Conservation (phyloP, 2,888 invertebrate genomes). For the Pristionchus arcanus region DNA sequence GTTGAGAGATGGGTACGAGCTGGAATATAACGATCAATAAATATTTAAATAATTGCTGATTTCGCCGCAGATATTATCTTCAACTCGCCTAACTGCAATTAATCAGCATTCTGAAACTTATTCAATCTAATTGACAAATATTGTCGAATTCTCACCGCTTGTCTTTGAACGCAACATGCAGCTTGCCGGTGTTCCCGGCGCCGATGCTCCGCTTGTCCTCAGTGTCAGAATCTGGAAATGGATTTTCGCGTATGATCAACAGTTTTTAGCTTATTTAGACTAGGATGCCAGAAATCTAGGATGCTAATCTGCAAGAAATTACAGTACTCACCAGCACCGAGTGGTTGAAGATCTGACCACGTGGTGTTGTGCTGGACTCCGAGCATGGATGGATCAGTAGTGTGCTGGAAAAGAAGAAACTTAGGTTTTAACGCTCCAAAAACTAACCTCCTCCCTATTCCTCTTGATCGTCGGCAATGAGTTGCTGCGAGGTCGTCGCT, state of each 20-base stretch:
- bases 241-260: not conserved
- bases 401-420: constrained; percentile 50
- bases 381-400: constrained; percentile 59
- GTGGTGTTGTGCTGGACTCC: constrained; percentile 39
- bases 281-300: too few species aligned
- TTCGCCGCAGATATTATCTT: not conserved
- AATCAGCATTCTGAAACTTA: not conserved
- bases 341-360: constrained; percentile 50
- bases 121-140: not conserved
- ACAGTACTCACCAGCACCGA: not conserved
- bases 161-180: constrained; percentile 72
- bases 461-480: constrained; percentile 67
- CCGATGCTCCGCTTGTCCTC: constrained; percentile 37
- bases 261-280: too few species aligned
- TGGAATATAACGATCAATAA: too few species aligned
- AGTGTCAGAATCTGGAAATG: constrained; percentile 44
- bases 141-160: constrained; percentile 49
- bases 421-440: not conserved
- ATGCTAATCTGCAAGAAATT: too few species aligned
- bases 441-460: constrained; percentile 55
- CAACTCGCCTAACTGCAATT: not conserved
- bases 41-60: too few species aligned
- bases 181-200: constrained; percentile 59
- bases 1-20: constrained; percentile 69
- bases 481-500: constrained; percentile 65